Base-by-base conservation (phyloP, 2,113 vertebrate genomes). In the Dissostichus mawsoni region DNA sequence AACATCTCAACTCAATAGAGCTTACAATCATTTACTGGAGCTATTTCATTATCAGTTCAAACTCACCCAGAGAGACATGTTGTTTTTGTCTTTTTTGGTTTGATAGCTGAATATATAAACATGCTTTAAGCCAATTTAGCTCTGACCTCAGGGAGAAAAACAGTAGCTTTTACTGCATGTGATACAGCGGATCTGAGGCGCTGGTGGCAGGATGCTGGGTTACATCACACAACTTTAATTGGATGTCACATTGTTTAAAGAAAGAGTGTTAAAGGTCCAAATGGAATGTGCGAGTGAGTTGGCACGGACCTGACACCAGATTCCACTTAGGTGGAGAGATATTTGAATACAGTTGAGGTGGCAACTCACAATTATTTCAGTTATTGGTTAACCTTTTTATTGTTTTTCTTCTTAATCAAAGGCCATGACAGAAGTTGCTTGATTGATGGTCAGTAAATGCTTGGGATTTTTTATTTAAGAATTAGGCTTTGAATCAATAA, bases 141-240 rank as follows among this genome's bases (percentile, higher is more conserved):
- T 68, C 51, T 75, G 75, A 81, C 77, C 55, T 79, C 55, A 23
- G 78, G 57, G 48, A 52, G n/a, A 71, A 78, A 69, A 68, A 63
- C 18, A 55, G 9, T 0, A 2, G 7, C 47, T 78, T 78, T 69
- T 52, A 64, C 69, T 72, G 61, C 65, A 56, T 80, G 69, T 13
- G 85, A 69, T 50, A 41, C 55, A 61, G 56, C 36, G 76, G 76
- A 88, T 80, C 53, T 61, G 14, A 78, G 68, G 52, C 69, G 73
- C 63, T 77, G 23, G 75, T 70, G 78, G 53, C 72, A 76, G 33
- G 66, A 79, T 16, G 9, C 80, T 77, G 23, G 10, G 63, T 73
- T 80, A 80, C 57, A 61, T 33, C 12, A 10, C 58, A n/a, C 7
- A 55, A 69, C 78, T 87, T 74, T 81, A 90, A 89, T 78, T 89